These are phyloP conservation scores for Danio tinwini DNA, from an alignment of 2,797 vertebrate species.

Conservation along the genomic window DNA sequence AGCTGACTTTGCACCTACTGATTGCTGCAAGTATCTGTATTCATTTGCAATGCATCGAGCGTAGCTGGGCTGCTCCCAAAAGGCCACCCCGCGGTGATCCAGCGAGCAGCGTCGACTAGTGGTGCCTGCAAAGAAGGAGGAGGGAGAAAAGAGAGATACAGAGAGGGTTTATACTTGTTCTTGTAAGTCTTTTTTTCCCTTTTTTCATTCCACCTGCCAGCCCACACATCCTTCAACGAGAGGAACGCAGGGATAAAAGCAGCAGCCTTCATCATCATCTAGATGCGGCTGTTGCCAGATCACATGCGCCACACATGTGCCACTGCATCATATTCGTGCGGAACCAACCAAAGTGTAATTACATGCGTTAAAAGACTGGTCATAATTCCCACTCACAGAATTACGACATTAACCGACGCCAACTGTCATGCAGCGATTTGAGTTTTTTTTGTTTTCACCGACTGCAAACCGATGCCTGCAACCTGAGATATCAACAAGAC, in stretches of 20 bases:
- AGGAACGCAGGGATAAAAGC: slow-evolving; percentile 51
- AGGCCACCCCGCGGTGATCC: slow-evolving; percentile 96
- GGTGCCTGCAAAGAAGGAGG: slow-evolving; percentile 86
- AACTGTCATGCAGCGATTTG: slow-evolving; percentile 12
- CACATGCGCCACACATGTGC: slow-evolving; percentile 47
- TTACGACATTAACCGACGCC: slow-evolving; percentile 8
- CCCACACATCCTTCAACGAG: slow-evolving; percentile 51
- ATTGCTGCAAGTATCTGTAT: slow-evolving; percentile 99
- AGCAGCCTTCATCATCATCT: slow-evolving; percentile 23
- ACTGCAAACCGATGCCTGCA: slow-evolving; percentile 21
- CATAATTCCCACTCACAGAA: slow-evolving; percentile 3
- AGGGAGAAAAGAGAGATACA: slow-evolving; percentile 60
- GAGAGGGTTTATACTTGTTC: slow-evolving; percentile 41
- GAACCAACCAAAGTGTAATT: background rate
- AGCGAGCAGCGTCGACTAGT: slow-evolving; percentile 99
- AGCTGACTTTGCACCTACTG: slow-evolving; percentile 99
- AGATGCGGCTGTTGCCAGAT: slow-evolving; percentile 29
- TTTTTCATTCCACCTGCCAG: slow-evolving; percentile 50
- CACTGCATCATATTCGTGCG: slow-evolving; percentile 41
- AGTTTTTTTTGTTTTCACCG: slow-evolving; percentile 1
- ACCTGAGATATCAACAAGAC: slow-evolving; percentile 32
- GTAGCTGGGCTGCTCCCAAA: slow-evolving; percentile 99
- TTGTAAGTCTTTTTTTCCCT: slow-evolving; percentile 21
- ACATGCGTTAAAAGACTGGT: slow-evolving; percentile 13
- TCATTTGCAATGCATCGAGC: slow-evolving; percentile 99